Base-by-base conservation (phyloP, 2,888 invertebrate species). In the Kryphioiulus occultus region DNA sequence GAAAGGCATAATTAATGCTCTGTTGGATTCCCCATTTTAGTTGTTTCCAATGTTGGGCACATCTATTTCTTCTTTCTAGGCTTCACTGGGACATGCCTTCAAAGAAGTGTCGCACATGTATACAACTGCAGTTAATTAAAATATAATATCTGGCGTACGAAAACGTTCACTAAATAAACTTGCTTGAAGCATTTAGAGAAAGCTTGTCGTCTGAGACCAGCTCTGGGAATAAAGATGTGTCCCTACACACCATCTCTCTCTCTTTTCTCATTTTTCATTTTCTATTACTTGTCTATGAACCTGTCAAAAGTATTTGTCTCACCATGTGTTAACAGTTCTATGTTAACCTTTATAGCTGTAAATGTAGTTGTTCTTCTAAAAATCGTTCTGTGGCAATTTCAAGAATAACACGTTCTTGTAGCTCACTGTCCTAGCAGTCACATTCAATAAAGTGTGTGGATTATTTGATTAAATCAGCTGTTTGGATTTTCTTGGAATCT, bases 1-100 rank as follows among this genome's bases (percentile, higher is more conserved):
- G 78, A 78, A 78, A 78, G 30, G 78, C 78, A 78, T 78, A 78
- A 78, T 78, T 78, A 78, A 78, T 78, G 26, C 78, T 2, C 78
- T 26, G 78, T 78, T 30, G 78, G 78, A 4, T 30, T 15, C 78
- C 15, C 30, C 12, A 1, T 30, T 78, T 78, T 30, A 15, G 10
- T 78, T 78, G 26, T 15, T 78, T 78, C 26, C 3, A 78, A 30
- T 78, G 78, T 15, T 78, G 78, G 26, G 78, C 30, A 15, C 30
- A 78, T 30, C 30, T 78, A 78, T 78, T 78, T 78, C 15, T 3
- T 78, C 30, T 1, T 78, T 30, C 2, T 78, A 26, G 26, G n/a
- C 17, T 30, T 4, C 78, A 3, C 78, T 3, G 78, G 10, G 26
- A 15, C 78, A 30, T 78, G 78, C 78, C 78, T 78, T 78, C 17